phyloP scores from a whole-genome alignment of 2,113 vertebrate genomes.

The Nyctibius bracteatus region DNA sequence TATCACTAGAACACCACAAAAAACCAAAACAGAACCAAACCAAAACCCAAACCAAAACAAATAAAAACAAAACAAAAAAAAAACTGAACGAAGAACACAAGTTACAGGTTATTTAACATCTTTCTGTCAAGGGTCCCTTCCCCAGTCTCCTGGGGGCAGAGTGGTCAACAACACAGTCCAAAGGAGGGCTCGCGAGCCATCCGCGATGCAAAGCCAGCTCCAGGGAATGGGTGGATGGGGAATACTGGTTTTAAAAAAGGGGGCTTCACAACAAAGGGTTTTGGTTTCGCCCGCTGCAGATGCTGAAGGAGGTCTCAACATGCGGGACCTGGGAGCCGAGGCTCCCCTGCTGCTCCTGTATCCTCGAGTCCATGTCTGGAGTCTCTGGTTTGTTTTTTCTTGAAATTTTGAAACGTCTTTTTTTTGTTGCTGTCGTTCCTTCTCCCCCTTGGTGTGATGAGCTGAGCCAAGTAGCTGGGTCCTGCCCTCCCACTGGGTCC shows the following conservation, averaged over 20 bases:
- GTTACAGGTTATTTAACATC: slow-evolving; percentile 63
- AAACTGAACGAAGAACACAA: slow-evolving; percentile 56
- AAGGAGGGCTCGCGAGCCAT: slow-evolving; percentile 23
- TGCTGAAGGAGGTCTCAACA: slow-evolving; percentile 40
- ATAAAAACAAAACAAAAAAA: slow-evolving; percentile 30
- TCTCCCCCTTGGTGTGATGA: slow-evolving; percentile 43
- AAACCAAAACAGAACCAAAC: slow-evolving; percentile 40
- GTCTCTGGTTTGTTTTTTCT: slow-evolving; percentile 26
- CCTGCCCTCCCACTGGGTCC: background rate
- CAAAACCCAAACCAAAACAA: slow-evolving; percentile 35
- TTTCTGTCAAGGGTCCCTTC: slow-evolving; percentile 58
- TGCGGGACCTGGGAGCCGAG: background rate
- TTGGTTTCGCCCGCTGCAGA: slow-evolving; percentile 35
- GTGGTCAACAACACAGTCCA: slow-evolving; percentile 39
- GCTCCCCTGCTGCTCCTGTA: slow-evolving; percentile 46
- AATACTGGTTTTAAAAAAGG: slow-evolving; percentile 60
- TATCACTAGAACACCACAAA: slow-evolving; percentile 73
- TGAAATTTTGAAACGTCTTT: slow-evolving; percentile 48
- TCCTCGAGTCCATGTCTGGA: slow-evolving; percentile 47
- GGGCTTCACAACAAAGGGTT: slow-evolving; percentile 54
- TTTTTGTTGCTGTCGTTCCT: slow-evolving; percentile 40
- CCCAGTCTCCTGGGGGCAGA: slow-evolving; percentile 39
- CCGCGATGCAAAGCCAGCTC: slow-evolving; percentile 45
- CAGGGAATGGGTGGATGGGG: background rate
- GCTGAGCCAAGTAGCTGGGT: slow-evolving; percentile 26